Percentiles rank a stretch among this genome's conserved stretches.
Conservation (phyloP, 2,113 vertebrate genomes). For the Macquaria ambigua region DNA sequence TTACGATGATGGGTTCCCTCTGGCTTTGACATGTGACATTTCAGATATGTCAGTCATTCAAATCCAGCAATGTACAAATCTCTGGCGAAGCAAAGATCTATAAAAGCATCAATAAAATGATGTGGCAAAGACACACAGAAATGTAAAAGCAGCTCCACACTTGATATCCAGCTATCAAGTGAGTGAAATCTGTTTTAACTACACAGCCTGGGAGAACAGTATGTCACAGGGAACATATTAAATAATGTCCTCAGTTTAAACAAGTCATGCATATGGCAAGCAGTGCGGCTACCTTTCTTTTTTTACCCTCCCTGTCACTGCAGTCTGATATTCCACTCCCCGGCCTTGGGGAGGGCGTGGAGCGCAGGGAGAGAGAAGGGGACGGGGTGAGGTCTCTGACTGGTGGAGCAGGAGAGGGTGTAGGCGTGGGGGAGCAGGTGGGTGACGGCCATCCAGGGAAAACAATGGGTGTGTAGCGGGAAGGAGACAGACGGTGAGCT, state of each 20-base stretch:
- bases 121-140: conserved; percentile 1
- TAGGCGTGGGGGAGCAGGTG: conserved; percentile 59
- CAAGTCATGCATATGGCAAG: conserved; percentile 64
- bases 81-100: neutral
- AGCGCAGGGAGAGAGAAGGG: conserved; percentile 76
- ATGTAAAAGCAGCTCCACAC: conserved; percentile 32
- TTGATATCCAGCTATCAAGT: conserved; percentile 48
- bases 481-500: conserved; percentile 69
- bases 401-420: conserved; percentile 74
- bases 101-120: neutral
- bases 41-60: conserved; percentile 7
- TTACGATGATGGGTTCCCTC: neutral
- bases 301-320: conserved; percentile 81
- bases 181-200: conserved; percentile 38
- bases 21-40: conserved; percentile 8
- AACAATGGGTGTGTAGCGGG: conserved; percentile 60
- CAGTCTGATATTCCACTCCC: conserved; percentile 79
- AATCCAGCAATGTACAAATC: neutral
- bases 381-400: conserved; percentile 75
- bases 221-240: conserved; percentile 38
- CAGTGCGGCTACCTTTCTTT: conserved; percentile 82
- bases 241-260: conserved; percentile 46
- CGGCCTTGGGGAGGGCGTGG: conserved; percentile 78
- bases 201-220: conserved; percentile 28
- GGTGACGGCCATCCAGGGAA: conserved; percentile 68